Conservation (phyloP, 2,888 invertebrate species). For the Thymelicus acteon region DNA sequence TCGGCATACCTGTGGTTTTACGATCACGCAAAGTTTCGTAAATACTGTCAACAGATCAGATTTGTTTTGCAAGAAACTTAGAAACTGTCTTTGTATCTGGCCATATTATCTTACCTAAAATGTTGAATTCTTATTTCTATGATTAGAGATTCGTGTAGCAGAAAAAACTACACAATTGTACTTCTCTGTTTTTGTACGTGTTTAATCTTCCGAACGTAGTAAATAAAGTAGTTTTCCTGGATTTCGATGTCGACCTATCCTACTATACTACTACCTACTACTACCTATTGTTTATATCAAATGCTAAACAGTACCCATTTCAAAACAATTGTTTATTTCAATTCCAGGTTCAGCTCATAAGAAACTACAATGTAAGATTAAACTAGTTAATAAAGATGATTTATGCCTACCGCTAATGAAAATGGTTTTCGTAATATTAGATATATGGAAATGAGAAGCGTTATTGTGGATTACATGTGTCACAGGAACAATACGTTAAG, state of each 20-base stretch:
- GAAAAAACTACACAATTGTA: too few species aligned
- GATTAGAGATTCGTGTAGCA: too few species aligned
- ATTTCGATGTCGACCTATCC: too few species aligned
- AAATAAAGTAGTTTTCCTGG: too few species aligned
- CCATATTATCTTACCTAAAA: background rate
- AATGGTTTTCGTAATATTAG: slow-evolving; percentile 9
- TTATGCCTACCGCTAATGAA: slow-evolving; percentile 10
- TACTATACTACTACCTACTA: too few species aligned
- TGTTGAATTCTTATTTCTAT: background rate
- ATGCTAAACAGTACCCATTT: too few species aligned
- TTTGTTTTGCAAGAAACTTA: slow-evolving; percentile 65
- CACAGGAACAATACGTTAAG: slow-evolving; percentile 26
- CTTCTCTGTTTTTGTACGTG: too few species aligned
- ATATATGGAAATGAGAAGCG: slow-evolving; percentile 25
- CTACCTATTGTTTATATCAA: too few species aligned
- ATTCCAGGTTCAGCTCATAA: background rate
- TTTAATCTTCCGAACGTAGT: too few species aligned
- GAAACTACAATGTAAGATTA: background rate
- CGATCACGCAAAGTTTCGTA: slow-evolving; percentile 78
- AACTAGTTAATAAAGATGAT: slow-evolving; percentile 11
- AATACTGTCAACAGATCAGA: slow-evolving; percentile 57
- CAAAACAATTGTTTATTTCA: too few species aligned
- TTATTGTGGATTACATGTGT: slow-evolving; percentile 30
- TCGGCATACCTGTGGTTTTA: slow-evolving; percentile 73
- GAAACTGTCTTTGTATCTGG: slow-evolving; percentile 50